phyloP scores from a whole-genome alignment of 2,888 invertebrate species.

The Pedicia rivosa region DNA sequence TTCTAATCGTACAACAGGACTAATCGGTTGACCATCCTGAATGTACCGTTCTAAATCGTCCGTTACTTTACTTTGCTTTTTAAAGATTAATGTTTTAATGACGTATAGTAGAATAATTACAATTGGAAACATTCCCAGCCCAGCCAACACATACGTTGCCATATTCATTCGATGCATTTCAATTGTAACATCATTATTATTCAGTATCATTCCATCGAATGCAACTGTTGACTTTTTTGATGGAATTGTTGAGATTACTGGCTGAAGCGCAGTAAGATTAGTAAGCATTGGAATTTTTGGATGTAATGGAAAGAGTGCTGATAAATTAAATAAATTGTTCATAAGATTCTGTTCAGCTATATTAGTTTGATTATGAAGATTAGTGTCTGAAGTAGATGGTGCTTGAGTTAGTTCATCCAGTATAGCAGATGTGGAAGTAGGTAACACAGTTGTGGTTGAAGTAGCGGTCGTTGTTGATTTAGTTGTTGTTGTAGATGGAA shows the following conservation, averaged over 20 bases:
- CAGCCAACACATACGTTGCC: constrained; percentile 43
- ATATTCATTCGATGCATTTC: constrained; percentile 42
- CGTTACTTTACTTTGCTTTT: constrained; percentile 33
- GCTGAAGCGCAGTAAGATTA: neutral
- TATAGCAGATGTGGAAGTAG: too few species aligned
- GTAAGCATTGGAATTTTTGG: constrained; percentile 1
- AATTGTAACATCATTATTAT: constrained; percentile 36
- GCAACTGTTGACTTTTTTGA: constrained; percentile 16
- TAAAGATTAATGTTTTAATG: constrained; percentile 36
- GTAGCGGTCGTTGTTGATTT: constrained; percentile 14
- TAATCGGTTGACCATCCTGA: constrained; percentile 35
- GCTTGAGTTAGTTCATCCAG: too few species aligned
- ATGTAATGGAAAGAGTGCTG: neutral
- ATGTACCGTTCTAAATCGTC: constrained; percentile 46
- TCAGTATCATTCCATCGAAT: constrained; percentile 14
- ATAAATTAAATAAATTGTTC: too few species aligned
- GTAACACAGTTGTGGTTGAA: too few species aligned
- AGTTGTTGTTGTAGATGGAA: constrained; percentile 13
- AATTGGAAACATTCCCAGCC: constrained; percentile 41
- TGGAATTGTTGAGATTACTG: constrained; percentile 13
- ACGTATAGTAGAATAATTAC: constrained; percentile 40
- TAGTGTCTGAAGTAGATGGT: too few species aligned
- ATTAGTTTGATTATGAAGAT: too few species aligned
- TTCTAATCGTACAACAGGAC: constrained; percentile 28
- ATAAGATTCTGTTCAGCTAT: too few species aligned